Evolutionary conservation across 2,888 invertebrate species (phyloP).

Genomic region (Apeira syringaria): DNA sequence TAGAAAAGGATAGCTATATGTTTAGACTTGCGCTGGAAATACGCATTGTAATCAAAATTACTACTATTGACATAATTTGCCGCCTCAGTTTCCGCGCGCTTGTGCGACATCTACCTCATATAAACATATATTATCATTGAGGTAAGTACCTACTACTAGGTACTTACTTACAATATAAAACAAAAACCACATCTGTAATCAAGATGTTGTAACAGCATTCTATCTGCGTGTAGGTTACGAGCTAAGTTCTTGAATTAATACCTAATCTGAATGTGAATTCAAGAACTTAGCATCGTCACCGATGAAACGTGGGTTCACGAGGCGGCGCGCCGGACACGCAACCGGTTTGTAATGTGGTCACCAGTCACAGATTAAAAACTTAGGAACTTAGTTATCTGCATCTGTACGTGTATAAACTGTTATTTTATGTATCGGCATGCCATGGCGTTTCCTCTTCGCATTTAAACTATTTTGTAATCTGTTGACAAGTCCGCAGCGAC

Average conservation of each 20-base stretch:
- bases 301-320: slow-evolving; percentile 26
- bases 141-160: no score
- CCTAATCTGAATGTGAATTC: slow-evolving; percentile 18
- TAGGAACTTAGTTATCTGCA: background rate
- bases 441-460: no score
- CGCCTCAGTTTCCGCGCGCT: no score
- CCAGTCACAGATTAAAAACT: slow-evolving; percentile 9
- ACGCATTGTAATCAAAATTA: no score
- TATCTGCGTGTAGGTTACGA: slow-evolving; percentile 13
- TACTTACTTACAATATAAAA: no score
- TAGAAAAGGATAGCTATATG: no score
- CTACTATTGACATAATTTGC: no score
- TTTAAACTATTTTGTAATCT: no score
- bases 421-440: background rate
- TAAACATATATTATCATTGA: no score
- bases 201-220: slow-evolving; percentile 16
- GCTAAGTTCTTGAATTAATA: slow-evolving; percentile 11
- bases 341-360: slow-evolving; percentile 70
- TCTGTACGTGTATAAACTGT: background rate
- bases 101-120: no score
- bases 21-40: no score
- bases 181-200: slow-evolving; percentile 1
- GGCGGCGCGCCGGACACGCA: slow-evolving; percentile 50
- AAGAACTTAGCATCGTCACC: no score
- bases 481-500: background rate